Percentiles rank a stretch among this genome's conserved stretches.
phyloP scores from a whole-genome alignment of 2,113 vertebrate genomes.

The Chitala chitala region DNA sequence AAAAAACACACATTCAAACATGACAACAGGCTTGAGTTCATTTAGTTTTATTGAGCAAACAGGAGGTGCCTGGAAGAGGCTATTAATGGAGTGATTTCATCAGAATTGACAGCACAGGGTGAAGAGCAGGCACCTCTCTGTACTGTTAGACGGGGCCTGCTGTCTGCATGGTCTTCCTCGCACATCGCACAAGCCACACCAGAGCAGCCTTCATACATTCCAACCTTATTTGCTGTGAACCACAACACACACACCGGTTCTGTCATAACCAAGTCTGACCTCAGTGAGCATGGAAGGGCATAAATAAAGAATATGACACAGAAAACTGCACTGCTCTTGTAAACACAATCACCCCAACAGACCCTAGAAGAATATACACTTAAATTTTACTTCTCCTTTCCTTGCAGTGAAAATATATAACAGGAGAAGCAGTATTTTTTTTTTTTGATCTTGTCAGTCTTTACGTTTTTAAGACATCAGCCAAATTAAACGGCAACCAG shows the following conservation, averaged over 20 bases:
- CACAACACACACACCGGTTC: background rate
- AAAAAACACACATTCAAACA: background rate
- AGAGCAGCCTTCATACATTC: background rate
- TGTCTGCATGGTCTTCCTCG: too few relatives aligned
- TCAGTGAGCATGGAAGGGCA: too few relatives aligned
- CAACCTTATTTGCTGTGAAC: background rate
- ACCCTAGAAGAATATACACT: background rate
- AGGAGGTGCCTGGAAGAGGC: background rate
- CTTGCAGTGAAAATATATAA: background rate
- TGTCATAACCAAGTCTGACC: background rate
- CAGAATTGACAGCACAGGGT: background rate
- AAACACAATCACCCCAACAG: background rate
- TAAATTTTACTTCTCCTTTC: background rate
- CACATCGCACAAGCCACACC: too few relatives aligned
- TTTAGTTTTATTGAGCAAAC: background rate
- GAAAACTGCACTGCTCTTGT: background rate
- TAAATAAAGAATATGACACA: background rate
- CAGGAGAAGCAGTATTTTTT: background rate
- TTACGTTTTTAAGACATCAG: background rate
- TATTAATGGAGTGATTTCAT: too few relatives aligned
- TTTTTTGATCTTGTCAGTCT: background rate
- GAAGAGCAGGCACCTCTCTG: background rate
- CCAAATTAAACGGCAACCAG: conserved; percentile 11
- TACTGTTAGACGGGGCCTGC: too few relatives aligned
- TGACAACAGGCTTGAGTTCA: background rate